These are phyloP conservation scores for Euura lappo DNA, from an alignment of 1,140 invertebrate species.

Conservation along the genomic window DNA sequence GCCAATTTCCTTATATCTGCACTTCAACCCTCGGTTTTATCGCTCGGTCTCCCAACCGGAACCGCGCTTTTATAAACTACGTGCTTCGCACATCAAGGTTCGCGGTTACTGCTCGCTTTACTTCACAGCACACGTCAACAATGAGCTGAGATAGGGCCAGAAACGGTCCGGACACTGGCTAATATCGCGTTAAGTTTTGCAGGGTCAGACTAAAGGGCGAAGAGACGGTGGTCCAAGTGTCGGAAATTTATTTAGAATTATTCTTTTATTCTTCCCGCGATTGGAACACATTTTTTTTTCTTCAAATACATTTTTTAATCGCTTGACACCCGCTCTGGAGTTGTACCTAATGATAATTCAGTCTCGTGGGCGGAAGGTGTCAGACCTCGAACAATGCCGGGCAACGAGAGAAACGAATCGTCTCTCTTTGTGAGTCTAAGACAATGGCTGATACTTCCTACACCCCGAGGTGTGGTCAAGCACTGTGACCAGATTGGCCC, in stretches of 20 bases:
- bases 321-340: too few relatives aligned
- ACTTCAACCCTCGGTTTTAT: not conserved
- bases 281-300: too few relatives aligned
- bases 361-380: not conserved
- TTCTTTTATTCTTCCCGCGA: too few relatives aligned
- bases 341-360: not conserved
- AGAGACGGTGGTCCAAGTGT: not conserved
- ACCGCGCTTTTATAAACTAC: not conserved
- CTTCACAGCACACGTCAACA: not conserved
- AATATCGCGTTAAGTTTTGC: not conserved
- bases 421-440: not conserved
- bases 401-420: not conserved
- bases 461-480: slow-evolving; percentile 2
- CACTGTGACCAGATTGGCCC: not conserved
- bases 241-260: too few relatives aligned
- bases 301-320: too few relatives aligned
- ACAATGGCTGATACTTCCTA: not conserved
- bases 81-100: not conserved
- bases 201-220: not conserved
- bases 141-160: not conserved
- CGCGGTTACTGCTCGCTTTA: slow-evolving; percentile 1
- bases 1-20: too few relatives aligned
- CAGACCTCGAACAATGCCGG: slow-evolving; percentile 1
- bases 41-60: not conserved
- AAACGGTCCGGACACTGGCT: not conserved